Base-by-base conservation (phyloP, 2,888 invertebrate genomes). In the Amblyteles armatorius region DNA sequence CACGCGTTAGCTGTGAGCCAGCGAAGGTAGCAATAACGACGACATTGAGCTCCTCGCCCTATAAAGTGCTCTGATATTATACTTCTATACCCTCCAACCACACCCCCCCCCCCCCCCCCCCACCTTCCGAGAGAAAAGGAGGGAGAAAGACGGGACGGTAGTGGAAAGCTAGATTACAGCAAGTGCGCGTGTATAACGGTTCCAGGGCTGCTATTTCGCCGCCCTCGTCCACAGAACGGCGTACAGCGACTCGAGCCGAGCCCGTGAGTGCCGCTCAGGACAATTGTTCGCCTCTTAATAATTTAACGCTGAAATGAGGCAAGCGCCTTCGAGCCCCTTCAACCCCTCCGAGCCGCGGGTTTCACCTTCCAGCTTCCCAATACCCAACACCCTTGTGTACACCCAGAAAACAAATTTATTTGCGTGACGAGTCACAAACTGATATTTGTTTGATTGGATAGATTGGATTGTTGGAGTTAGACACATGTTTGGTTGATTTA, bases 221-320 rank as follows among this genome's bases (percentile, higher is more conserved):
- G 63, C 48, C 48, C 44, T 13, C 29, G n/a, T 65, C 33, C 33
- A 19, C 65, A 63, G 33, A 50, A 48, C 50, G 11, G 33, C 44
- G 65, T 50, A 50, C 65, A 63, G 11, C 19, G 74, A 33, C 19
- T 26, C n/a, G 48, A 33, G 44, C 19, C 33, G 74, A 65, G 33
- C 50, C 55, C 19, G 63, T 72, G 68, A 50, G 67, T 48, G 79
- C 71, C 36, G 71, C 55, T 67, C 40, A 40, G 36, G 60, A 80
- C 36, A 77, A 80, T 77, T 55, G 80, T 72, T 36, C 33, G 48
- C 19, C 60, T 67, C 67, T 81, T 63, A 84, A 81, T 84, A 81
- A 84, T 84, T 84, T 78, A 84, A n/a, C 29, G 11, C 36, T 16
- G 52, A 74, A 84, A 81, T 72, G 76, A 72, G 72, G 72, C 50